phyloP scores from a whole-genome alignment of 92 coral and sea anemone species.

The Blastomussa wellsi region DNA sequence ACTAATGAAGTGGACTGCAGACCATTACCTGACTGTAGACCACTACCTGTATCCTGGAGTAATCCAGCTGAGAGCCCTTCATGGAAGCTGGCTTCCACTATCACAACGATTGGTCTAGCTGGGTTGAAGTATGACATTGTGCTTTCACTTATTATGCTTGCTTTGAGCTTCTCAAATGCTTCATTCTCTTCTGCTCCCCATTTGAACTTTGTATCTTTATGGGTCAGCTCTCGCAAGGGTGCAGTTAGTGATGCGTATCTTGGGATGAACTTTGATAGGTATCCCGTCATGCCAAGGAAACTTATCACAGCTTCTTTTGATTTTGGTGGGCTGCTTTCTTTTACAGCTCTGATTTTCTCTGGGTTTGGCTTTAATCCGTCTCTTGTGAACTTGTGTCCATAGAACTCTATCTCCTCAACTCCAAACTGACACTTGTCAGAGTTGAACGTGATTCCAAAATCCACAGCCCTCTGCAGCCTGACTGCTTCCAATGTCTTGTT shows the following conservation, averaged over 20 bases:
- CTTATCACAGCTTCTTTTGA: conserved; percentile 60
- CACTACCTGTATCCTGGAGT: conserved; percentile 48
- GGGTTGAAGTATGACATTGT: conserved; percentile 62
- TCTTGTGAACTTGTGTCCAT: conserved; percentile 50
- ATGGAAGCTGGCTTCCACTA: conserved; percentile 61
- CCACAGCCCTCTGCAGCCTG: conserved; percentile 60
- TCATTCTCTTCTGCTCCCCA: conserved; percentile 49
- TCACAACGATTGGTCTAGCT: conserved; percentile 27
- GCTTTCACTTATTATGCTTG: conserved; percentile 47
- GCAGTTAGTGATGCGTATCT: conserved; percentile 60
- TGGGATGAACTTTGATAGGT: conserved; percentile 65
- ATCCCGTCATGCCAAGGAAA: conserved; percentile 62
- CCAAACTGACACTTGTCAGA: conserved; percentile 63
- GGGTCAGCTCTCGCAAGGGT: conserved; percentile 54
- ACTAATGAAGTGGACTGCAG: conserved; percentile 76
- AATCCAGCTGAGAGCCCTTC: conserved; percentile 61
- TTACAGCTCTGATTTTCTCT: conserved; percentile 56
- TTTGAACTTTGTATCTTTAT: conserved; percentile 48
- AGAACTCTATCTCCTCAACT: conserved; percentile 46
- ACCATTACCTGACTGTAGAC: conserved; percentile 58
- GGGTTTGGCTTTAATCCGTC: conserved; percentile 48
- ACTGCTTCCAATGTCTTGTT: conserved; percentile 43
- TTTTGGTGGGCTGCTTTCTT: conserved; percentile 52
- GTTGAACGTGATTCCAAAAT: conserved; percentile 65
- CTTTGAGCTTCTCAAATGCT: conserved; percentile 51